A percentile compares a stretch with the other conserved stretches of the same genome.
Evolutionary conservation across 1,140 invertebrate genomes (phyloP).

Genomic region (Drosophila oshimai): DNA sequence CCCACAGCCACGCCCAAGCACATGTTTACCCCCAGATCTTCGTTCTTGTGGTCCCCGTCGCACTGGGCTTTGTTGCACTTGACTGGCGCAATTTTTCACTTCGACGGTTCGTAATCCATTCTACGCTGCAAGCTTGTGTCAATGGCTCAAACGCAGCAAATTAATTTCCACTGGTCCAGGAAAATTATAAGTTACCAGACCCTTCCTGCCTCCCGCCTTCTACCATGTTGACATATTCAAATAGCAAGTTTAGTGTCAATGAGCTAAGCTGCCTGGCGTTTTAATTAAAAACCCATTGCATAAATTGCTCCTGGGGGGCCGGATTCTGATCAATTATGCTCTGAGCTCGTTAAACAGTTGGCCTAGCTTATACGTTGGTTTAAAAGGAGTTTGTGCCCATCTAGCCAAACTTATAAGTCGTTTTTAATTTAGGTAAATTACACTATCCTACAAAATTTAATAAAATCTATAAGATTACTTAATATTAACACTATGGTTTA

Average conservation of each 20-base stretch:
- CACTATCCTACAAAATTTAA: too few species aligned
- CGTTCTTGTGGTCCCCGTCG: neutral
- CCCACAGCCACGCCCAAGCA: neutral
- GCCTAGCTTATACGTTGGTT: neutral
- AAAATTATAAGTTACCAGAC: conserved; percentile 3
- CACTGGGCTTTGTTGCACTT: conserved; percentile 33
- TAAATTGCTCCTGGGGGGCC: conserved; percentile 2
- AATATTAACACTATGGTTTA: too few species aligned
- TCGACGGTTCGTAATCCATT: conserved; percentile 40
- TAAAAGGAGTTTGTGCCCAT: neutral
- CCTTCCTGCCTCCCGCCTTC: neutral
- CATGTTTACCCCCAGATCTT: neutral
- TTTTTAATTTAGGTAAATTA: neutral
- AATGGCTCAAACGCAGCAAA: conserved; percentile 4
- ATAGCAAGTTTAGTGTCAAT: conserved; percentile 37
- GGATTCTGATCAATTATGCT: neutral
- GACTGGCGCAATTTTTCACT: conserved; percentile 39
- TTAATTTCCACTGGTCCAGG: conserved; percentile 14
- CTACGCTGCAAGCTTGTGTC: neutral
- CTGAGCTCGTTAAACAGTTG: neutral
- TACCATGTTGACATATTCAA: conserved; percentile 24
- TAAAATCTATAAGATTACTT: too few species aligned
- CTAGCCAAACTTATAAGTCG: neutral
- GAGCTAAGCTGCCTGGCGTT: conserved; percentile 25
- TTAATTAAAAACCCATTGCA: conserved; percentile 60